A percentile compares a stretch with the other conserved stretches of the same genome.
Conservation (phyloP, 2,888 invertebrate genomes). For the Heliconius erato region DNA sequence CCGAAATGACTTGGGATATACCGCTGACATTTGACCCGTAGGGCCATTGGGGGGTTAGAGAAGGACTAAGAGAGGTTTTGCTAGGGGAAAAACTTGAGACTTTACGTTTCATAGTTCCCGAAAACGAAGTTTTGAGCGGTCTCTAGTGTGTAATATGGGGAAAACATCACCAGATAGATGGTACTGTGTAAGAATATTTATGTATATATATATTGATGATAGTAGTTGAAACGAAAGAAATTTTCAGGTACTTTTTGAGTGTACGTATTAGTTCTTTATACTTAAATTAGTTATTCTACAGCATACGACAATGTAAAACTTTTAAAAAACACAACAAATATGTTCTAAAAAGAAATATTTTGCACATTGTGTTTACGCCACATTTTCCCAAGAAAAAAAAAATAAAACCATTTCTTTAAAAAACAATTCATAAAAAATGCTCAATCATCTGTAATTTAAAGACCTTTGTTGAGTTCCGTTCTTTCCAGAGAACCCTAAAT, state of each 20-base stretch:
- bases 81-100: no score
- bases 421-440: background rate
- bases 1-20: no score
- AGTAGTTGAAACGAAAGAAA: background rate
- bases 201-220: background rate
- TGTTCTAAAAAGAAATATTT: no score
- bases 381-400: background rate
- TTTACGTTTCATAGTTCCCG: no score
- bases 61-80: background rate
- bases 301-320: background rate
- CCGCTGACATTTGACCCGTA: no score
- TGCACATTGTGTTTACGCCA: background rate
- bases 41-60: no score
- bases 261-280: no score
- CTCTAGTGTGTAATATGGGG: background rate
- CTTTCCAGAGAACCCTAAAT: constrained; percentile 1
- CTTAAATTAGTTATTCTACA: background rate
- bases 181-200: background rate
- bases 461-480: background rate
- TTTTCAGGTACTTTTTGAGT: no score
- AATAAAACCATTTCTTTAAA: background rate
- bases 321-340: background rate
- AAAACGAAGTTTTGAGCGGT: background rate
- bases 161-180: background rate
- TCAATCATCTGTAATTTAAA: background rate